A percentile compares a stretch with the other conserved stretches of the same genome.
phyloP scores from a whole-genome alignment of 2,797 vertebrate species.

The Tiaroga cobitis region DNA sequence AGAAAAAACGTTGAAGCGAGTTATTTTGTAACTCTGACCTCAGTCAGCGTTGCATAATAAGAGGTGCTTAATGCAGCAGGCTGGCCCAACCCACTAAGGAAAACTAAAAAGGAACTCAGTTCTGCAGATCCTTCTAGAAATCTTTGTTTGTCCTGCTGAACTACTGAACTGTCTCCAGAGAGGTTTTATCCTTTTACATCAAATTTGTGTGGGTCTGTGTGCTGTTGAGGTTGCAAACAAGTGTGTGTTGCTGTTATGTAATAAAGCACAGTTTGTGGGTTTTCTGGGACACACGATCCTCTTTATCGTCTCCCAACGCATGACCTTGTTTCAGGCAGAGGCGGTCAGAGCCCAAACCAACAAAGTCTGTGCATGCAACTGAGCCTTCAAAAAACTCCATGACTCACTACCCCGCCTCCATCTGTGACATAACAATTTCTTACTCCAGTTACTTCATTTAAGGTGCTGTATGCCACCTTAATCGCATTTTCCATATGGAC shows the following conservation, averaged over 20 bases:
- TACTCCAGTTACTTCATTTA: slow-evolving; percentile 26
- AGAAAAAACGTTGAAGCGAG: neutral
- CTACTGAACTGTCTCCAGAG: slow-evolving; percentile 29
- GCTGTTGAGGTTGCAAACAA: neutral
- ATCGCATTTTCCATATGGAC: slow-evolving; percentile 6
- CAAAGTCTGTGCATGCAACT: slow-evolving; percentile 54
- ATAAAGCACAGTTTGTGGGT: slow-evolving; percentile 47
- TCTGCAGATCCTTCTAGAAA: neutral
- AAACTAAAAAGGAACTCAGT: neutral
- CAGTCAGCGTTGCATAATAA: slow-evolving; percentile 26
- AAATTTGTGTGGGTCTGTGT: neutral
- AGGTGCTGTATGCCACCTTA: neutral
- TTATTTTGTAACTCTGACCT: slow-evolving; percentile 28
- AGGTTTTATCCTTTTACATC: slow-evolving; percentile 17
- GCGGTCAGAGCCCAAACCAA: slow-evolving; percentile 41
- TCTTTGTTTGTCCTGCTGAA: slow-evolving; percentile 61
- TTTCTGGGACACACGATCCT: slow-evolving; percentile 67
- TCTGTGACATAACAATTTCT: slow-evolving; percentile 37
- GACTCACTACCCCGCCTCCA: slow-evolving; percentile 60
- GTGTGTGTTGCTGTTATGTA: slow-evolving; percentile 65
- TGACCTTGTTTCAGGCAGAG: slow-evolving; percentile 72
- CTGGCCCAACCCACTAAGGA: neutral
- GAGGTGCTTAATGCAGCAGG: slow-evolving; percentile 8
- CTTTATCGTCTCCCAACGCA: slow-evolving; percentile 64
- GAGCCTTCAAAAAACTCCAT: slow-evolving; percentile 60